phyloP scores from a whole-genome alignment of 2,888 invertebrate species.

The Caenorhabditis uteleia region DNA sequence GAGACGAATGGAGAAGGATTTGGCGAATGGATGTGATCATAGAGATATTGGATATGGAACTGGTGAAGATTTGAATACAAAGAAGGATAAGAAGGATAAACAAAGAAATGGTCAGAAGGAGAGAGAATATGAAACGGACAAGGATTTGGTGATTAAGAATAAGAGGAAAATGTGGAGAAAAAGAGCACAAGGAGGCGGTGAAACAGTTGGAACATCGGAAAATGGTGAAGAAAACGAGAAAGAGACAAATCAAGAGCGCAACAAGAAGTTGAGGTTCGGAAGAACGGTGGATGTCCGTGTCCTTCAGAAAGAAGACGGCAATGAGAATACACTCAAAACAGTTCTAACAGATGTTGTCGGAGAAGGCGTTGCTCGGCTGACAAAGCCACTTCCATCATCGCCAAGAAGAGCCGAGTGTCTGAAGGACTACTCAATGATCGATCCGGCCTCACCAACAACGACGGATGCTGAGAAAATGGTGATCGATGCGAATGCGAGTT shows the following conservation, averaged over 20 bases:
- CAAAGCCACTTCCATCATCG: too few relatives aligned
- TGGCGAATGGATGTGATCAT: slow-evolving; percentile 13
- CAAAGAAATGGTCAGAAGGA: background rate
- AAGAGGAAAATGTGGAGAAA: too few relatives aligned
- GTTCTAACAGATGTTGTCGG: slow-evolving; percentile 10
- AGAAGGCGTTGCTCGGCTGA: slow-evolving; percentile 4
- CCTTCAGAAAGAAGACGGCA: slow-evolving; percentile 8
- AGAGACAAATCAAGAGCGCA: slow-evolving; percentile 6
- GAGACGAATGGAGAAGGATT: slow-evolving; percentile 15
- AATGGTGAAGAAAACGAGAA: background rate
- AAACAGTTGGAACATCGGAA: too few relatives aligned
- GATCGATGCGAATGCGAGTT: too few relatives aligned
- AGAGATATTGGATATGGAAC: background rate
- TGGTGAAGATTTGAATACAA: background rate
- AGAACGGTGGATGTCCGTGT: slow-evolving; percentile 2
- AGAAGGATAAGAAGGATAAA: too few relatives aligned
- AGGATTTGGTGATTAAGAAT: background rate
- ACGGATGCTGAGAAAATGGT: too few relatives aligned
- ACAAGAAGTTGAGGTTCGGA: background rate
- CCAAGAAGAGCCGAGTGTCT: too few relatives aligned
- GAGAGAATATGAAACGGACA: background rate
- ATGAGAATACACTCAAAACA: slow-evolving; percentile 3
- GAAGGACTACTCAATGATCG: too few relatives aligned
- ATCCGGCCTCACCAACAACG: too few relatives aligned
- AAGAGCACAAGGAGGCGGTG: too few relatives aligned